These are phyloP conservation scores for Symphodus melops DNA, from an alignment of 2,113 vertebrate genomes.

Conservation along the genomic window DNA sequence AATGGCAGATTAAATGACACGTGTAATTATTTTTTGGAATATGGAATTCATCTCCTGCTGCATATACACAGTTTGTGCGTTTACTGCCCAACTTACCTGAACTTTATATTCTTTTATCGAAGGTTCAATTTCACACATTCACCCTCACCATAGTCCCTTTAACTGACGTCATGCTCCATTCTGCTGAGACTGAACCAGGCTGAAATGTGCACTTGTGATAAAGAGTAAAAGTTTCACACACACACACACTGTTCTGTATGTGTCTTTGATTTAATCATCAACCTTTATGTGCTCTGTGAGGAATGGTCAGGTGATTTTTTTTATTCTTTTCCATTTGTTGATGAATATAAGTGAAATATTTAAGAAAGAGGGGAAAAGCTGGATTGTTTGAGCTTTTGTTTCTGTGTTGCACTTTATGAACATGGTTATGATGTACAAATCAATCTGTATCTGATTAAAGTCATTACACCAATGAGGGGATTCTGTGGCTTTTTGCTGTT, in stretches of 20 bases:
- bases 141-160: constrained; percentile 3
- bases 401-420: constrained; percentile 65
- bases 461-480: constrained; percentile 23
- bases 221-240: background rate
- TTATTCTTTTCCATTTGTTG: background rate
- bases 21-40: no score
- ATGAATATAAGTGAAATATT: constrained; percentile 13
- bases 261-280: constrained; percentile 5
- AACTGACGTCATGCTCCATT: background rate
- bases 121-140: background rate
- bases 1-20: background rate
- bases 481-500: background rate
- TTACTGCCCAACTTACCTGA: background rate
- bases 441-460: constrained; percentile 59
- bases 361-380: background rate
- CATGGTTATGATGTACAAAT: constrained; percentile 53
- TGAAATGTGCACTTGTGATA: constrained; percentile 9
- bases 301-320: background rate
- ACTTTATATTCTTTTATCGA: background rate
- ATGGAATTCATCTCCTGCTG: background rate
- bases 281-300: background rate
- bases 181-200: background rate
- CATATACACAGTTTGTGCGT: background rate
- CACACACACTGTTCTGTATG: constrained; percentile 1
- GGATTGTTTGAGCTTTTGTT: constrained; percentile 38